Base-by-base conservation (phyloP, 1,140 invertebrate genomes). In the Drosophila albomicans region DNA sequence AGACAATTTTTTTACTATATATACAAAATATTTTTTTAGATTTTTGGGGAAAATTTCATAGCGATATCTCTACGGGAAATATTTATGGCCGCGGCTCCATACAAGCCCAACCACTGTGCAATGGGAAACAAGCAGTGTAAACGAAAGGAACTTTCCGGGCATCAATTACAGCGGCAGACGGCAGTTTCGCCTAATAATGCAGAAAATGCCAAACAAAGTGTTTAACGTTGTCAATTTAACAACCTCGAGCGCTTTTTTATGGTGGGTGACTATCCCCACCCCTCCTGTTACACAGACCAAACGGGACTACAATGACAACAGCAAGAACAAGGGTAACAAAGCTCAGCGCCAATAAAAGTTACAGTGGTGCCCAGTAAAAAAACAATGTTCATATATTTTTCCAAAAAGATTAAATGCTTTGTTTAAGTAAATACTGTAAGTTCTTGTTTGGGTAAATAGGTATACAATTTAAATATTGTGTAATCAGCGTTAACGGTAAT, bases 161-260 rank as follows among this genome's bases (percentile, higher is more conserved):
- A 88, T 88, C 85, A 88, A 88, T 88, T 88, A 88, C 85, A 81
- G 67, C 71, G 75, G 75, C 81, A 82, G 78, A 74, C 74, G 74
- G 54, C 85, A 89, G 85, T 88, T 74, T 88, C 67, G 85, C 86
- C 85, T 88, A 88, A 88, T 88, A 88, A 88, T 88, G 85, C 85
- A 88, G 85, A 88, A 88, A 89, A 88, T 88, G 85, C 85, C 85
- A 88, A 89, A 88, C 85, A 88, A 89, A 89, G 85, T 88, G 85
- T 88, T 88, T 88, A 88, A 88, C 85, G 85, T 88, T 88, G 85
- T 88, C 85, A 88, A 88, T 88, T 88, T 88, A 88, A 89, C 85
- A 88, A 89, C 85, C 85, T 89, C 81, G 85, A 88, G 85, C 85
- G 81, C 80, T 89, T 88, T 88, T 88, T 88, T 89, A 89, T 89